phyloP scores from a whole-genome alignment of 2,888 invertebrate genomes.

The Coelogynopora nodosa region DNA sequence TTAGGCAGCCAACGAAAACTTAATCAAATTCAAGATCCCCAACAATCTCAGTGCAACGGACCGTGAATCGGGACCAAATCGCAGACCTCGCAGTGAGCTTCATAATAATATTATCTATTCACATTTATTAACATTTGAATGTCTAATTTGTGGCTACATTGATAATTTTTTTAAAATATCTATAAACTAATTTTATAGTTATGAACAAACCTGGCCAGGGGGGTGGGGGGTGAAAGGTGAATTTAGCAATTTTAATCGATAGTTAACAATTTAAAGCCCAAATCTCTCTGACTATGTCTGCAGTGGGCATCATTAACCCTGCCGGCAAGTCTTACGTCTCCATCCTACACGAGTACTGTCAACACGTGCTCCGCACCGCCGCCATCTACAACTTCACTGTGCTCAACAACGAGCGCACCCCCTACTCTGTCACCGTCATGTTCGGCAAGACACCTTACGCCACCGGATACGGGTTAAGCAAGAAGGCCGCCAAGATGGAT shows the following conservation, averaged over 20 bases:
- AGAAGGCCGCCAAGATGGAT: conserved; percentile 89
- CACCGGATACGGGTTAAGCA: conserved; percentile 85
- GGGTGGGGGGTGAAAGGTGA: too few relatives aligned
- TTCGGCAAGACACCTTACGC: conserved; percentile 90
- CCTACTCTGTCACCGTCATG: conserved; percentile 84
- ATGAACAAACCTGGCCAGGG: too few relatives aligned
- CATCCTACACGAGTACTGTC: conserved; percentile 93
- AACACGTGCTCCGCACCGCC: conserved; percentile 85
- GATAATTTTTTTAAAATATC: too few relatives aligned
- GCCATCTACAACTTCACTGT: conserved; percentile 88
- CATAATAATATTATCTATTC: too few relatives aligned
- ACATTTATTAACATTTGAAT: too few relatives aligned
- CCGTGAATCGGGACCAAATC: background rate
- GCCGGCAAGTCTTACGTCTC: conserved; percentile 90
- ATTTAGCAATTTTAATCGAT: too few relatives aligned
- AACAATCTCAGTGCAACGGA: background rate
- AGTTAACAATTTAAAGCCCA: too few relatives aligned
- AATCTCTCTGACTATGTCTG: background rate
- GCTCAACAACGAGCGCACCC: conserved; percentile 78
- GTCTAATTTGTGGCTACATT: too few relatives aligned
- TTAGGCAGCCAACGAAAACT: background rate
- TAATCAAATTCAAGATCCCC: background rate
- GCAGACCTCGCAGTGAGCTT: background rate
- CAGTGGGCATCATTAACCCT: conserved; percentile 71
- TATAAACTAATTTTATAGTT: too few relatives aligned